Conservation (phyloP, 2,113 vertebrate species). For the Pollachius pollachius region DNA sequence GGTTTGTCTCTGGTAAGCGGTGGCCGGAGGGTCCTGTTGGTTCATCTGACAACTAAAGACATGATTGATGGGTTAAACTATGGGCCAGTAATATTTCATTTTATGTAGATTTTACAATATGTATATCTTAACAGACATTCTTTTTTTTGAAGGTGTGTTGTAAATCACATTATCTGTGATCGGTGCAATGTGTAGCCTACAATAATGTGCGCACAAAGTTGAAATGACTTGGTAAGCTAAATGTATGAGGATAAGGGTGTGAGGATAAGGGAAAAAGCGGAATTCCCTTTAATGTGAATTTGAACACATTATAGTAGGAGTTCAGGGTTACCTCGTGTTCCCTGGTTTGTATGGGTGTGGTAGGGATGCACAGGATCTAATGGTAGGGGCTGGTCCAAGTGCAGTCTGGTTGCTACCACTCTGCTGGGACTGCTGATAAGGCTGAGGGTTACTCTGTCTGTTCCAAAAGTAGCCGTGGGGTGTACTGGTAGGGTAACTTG, state of each 20-base stretch:
- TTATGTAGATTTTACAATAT: not conserved
- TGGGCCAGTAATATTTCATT: not conserved
- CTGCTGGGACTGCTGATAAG: conserved; percentile 36
- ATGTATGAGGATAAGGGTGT: too few relatives aligned
- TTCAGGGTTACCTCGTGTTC: conserved; percentile 48
- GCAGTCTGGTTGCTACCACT: conserved; percentile 44
- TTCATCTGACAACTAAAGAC: conserved; percentile 51
- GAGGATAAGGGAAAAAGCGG: too few relatives aligned
- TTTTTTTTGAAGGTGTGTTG: too few relatives aligned
- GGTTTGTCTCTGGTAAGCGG: conserved; percentile 17
- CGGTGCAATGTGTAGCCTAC: too few relatives aligned
- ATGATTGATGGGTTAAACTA: not conserved
- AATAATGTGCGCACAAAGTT: not conserved
- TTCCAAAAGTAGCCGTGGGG: conserved; percentile 54
- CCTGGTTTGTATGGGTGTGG: conserved; percentile 61
- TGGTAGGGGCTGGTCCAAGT: conserved; percentile 36
- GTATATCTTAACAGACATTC: too few relatives aligned
- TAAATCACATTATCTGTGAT: too few relatives aligned
- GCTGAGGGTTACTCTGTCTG: conserved; percentile 29
- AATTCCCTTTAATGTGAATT: too few relatives aligned
- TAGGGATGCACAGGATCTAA: conserved; percentile 37
- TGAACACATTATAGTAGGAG: not conserved
- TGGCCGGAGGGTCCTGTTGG: conserved; percentile 37
- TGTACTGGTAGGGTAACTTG: conserved; percentile 22
- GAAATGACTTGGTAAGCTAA: too few relatives aligned